phyloP scores from a whole-genome alignment of 2,888 invertebrate genomes.

The Falcaria lacertinaria region DNA sequence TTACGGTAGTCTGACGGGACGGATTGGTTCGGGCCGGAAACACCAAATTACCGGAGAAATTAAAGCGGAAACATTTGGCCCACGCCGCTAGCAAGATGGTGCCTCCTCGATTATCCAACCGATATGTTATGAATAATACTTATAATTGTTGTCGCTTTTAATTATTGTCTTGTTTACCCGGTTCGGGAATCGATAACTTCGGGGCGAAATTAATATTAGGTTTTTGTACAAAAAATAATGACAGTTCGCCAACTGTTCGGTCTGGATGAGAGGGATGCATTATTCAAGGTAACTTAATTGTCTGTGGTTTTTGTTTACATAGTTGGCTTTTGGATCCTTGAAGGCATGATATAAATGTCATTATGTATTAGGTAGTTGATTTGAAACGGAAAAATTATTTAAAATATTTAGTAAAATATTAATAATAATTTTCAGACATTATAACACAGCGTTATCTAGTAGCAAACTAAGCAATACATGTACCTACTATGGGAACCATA shows the following conservation, averaged over 20 bases:
- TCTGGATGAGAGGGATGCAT: no score
- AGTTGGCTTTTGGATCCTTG: no score
- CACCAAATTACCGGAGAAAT: conserved; percentile 78
- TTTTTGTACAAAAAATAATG: background rate
- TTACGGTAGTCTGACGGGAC: conserved; percentile 74
- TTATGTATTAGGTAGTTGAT: no score
- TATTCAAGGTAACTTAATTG: no score
- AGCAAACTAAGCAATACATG: no score
- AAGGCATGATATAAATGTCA: no score
- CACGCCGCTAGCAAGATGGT: conserved; percentile 78
- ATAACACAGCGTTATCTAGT: no score
- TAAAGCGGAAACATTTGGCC: conserved; percentile 80
- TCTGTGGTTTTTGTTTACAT: no score
- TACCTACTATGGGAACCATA: no score
- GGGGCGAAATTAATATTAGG: background rate
- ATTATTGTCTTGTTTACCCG: conserved; percentile 46
- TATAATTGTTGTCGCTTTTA: conserved; percentile 51
- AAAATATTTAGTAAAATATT: no score
- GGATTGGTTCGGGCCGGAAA: conserved; percentile 76
- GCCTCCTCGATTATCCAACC: conserved; percentile 64
- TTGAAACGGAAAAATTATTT: no score
- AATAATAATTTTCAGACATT: no score
- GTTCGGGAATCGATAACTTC: conserved; percentile 3
- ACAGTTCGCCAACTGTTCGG: background rate
- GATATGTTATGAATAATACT: conserved; percentile 67